Percentiles rank a stretch among this genome's conserved stretches.
Evolutionary conservation across 2,797 vertebrate genomes (phyloP).

Genomic region (Sebastes hubbsi): DNA sequence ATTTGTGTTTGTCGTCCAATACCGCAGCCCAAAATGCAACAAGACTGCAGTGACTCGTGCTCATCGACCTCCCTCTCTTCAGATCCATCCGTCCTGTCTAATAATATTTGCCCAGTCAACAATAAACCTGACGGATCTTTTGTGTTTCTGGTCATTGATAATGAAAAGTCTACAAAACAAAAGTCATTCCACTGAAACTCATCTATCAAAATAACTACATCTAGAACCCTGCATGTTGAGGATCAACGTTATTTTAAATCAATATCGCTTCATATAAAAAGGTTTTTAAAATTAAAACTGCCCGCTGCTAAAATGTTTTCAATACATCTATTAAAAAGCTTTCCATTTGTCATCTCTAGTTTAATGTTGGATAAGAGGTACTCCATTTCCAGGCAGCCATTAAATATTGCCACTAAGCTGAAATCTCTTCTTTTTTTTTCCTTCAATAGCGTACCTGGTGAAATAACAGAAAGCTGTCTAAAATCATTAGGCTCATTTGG

Average conservation of each 20-base stretch:
- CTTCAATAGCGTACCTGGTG: neutral
- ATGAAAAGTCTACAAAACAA: constrained; percentile 40
- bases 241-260: constrained; percentile 28
- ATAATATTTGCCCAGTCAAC: constrained; percentile 72
- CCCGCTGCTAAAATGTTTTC: constrained; percentile 31
- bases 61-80: constrained; percentile 51
- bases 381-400: constrained; percentile 33
- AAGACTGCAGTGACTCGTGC: constrained; percentile 34
- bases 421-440: constrained; percentile 11
- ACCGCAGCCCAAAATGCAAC: constrained; percentile 32
- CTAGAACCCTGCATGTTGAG: constrained; percentile 1
- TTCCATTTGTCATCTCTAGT: neutral
- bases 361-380: constrained; percentile 35
- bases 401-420: constrained; percentile 23
- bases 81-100: constrained; percentile 49
- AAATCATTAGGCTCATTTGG: constrained; percentile 47
- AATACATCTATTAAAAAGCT: constrained; percentile 33
- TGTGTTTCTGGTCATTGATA: constrained; percentile 39
- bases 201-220: constrained; percentile 38
- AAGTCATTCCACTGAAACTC: constrained; percentile 21
- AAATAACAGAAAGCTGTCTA: constrained; percentile 32
- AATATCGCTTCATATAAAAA: constrained; percentile 8
- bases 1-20: constrained; percentile 34
- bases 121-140: constrained; percentile 59
- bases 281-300: constrained; percentile 19